Evolutionary conservation across 2,797 vertebrate genomes (phyloP), one percentile per base, ranked within the genome.

Genomic region (Margarornis squamiger): DNA sequence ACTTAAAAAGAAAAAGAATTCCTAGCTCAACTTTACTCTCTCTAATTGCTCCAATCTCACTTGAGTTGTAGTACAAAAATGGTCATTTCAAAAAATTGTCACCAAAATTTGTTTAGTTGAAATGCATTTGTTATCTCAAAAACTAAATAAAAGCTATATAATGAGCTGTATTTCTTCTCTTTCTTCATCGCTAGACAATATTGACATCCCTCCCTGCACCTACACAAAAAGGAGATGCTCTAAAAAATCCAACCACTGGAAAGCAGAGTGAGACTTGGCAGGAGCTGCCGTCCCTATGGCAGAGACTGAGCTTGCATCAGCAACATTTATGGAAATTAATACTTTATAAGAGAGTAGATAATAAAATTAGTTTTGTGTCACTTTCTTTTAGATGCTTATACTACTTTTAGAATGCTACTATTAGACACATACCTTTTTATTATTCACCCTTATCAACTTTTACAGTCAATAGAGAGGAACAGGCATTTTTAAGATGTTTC

Each of bases 141-240:
- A 32, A 12, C 1, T 1, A 0, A 34, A 65, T 23, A 24, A 72
- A 58, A 38, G 14, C 17, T 55, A 43, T 29, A 1, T 18, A 57
- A 63, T 29, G 5, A 61, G 4, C 6, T 65, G 3, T 27, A 29
- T 61, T 49, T 92, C 6, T 52, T 74, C 18, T 66, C 19, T 84
- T 80, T 18, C 24, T 88, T 92, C 45, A 39, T 65, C 55, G 62
- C 14, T 52, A 41, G 19, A 23, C 1, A 9, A 58, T 30, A 34
- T 3, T 51, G 27, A 61, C 46, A 77, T 21, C n/a, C 12, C 16
- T 77, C 30, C 21, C 46, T 30, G 12, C 8, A 68, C 5, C 17
- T 3, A 4, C 9, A 18, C 14, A 78, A 55, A 67, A 65, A 18
- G 5, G 21, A 86, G 45, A 49, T 49, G 6, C 24, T 88, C 54